Evolutionary conservation across 2,113 vertebrate genomes (phyloP).

Genomic region (Pica pica): DNA sequence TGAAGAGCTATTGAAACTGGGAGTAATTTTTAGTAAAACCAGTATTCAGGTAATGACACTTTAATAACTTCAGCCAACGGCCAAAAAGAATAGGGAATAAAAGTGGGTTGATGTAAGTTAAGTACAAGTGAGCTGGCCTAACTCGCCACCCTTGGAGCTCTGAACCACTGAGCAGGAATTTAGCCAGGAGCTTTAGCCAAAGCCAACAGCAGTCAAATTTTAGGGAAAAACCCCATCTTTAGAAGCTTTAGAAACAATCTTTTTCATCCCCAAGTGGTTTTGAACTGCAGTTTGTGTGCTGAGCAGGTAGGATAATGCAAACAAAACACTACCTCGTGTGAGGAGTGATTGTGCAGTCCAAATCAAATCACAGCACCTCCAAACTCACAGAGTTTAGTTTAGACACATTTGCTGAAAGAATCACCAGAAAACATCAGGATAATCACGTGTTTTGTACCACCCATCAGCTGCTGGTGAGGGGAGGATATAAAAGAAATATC

Average conservation of each 20-base stretch:
- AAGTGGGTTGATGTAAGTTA: background rate
- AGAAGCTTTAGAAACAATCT: background rate
- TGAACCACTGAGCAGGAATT: background rate
- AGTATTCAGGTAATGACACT: background rate
- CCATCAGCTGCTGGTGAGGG: background rate
- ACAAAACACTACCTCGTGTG: background rate
- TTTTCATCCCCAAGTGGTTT: background rate
- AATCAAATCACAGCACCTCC: background rate
- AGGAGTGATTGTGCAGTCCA: background rate
- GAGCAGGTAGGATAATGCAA: background rate
- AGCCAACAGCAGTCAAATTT: background rate
- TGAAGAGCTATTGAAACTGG: background rate
- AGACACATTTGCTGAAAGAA: background rate
- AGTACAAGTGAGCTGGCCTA: background rate
- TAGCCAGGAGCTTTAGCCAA: background rate
- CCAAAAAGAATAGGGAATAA: background rate
- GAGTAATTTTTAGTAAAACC: background rate
- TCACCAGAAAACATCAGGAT: background rate
- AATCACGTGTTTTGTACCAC: background rate
- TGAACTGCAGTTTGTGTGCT: background rate
- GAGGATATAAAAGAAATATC: background rate
- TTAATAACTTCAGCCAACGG: background rate
- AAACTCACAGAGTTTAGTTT: background rate
- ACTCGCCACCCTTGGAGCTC: background rate
- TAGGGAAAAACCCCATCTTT: accelerated